phyloP scores from a whole-genome alignment of 2,888 invertebrate genomes.

The Hirtodrosophila trivittata region DNA sequence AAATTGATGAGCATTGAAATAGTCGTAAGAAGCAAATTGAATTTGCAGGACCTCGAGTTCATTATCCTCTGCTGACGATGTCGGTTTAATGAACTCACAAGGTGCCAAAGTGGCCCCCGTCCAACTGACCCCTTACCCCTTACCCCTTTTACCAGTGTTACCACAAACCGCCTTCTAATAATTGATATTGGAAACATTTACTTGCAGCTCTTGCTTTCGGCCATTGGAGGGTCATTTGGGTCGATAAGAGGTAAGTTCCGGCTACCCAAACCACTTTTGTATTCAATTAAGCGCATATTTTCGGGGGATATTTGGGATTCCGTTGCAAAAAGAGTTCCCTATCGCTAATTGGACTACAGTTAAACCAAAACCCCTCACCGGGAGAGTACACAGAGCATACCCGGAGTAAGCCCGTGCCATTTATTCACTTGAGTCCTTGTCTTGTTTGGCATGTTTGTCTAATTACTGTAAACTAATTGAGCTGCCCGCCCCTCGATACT shows the following conservation, averaged over 20 bases:
- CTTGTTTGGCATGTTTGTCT: constrained; percentile 52
- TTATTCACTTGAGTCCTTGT: constrained; percentile 20
- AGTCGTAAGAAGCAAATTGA: constrained; percentile 53
- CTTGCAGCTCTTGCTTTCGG: constrained; percentile 34
- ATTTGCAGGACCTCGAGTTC: constrained; percentile 51
- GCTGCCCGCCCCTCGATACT: constrained; percentile 12
- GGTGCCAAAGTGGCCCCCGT: constrained; percentile 63
- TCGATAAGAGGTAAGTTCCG: constrained; percentile 9
- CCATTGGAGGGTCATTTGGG: constrained; percentile 49
- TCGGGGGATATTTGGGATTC: constrained; percentile 49
- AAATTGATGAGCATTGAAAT: constrained; percentile 64
- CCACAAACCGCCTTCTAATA: constrained; percentile 42
- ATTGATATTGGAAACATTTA: constrained; percentile 73
- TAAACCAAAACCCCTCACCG: not conserved
- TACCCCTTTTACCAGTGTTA: not conserved
- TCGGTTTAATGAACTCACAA: constrained; percentile 70
- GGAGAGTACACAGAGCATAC: not conserved
- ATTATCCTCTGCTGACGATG: constrained; percentile 57
- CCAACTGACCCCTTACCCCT: constrained; percentile 11
- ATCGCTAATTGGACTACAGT: constrained; percentile 59
- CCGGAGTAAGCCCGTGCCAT: not conserved
- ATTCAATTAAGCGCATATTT: constrained; percentile 75
- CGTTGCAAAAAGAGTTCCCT: constrained; percentile 31
- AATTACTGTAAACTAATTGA: constrained; percentile 68
- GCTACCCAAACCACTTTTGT: constrained; percentile 8